phyloP scores from a whole-genome alignment of 2,888 invertebrate species.

The Taenaris catops region DNA sequence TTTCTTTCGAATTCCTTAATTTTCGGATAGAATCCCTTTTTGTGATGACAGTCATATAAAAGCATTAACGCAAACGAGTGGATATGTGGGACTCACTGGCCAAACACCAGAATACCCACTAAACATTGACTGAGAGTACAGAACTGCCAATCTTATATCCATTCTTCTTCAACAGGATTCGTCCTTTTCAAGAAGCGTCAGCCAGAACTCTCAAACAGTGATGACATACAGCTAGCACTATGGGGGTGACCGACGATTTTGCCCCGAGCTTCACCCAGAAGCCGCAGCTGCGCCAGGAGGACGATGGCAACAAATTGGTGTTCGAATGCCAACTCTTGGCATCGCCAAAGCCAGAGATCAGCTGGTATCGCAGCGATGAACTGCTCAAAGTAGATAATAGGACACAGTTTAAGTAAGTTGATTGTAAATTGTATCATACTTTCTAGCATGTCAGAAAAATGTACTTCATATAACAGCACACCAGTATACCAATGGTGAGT shows the following conservation, averaged over 20 bases:
- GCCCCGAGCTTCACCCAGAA: slow-evolving; percentile 99
- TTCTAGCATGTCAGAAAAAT: no score
- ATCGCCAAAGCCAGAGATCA: slow-evolving; percentile 93
- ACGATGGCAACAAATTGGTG: slow-evolving; percentile 96
- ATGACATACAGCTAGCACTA: slow-evolving; percentile 70
- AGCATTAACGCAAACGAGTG: no score
- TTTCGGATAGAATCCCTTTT: no score
- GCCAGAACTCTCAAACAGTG: slow-evolving; percentile 46
- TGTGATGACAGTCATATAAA: no score
- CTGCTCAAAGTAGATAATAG: slow-evolving; percentile 90
- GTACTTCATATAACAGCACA: no score
- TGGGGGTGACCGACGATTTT: slow-evolving; percentile 96
- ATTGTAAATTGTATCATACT: no score
- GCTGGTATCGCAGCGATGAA: slow-evolving; percentile 95
- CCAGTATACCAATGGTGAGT: no score
- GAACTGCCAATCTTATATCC: slow-evolving; percentile 9
- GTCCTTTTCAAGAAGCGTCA: slow-evolving; percentile 29
- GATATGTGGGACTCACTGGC: no score
- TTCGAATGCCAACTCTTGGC: slow-evolving; percentile 96
- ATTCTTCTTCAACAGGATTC: slow-evolving; percentile 34
- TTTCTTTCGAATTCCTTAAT: no score
- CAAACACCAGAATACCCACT: no score
- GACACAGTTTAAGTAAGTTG: slow-evolving; percentile 88
- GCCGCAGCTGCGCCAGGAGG: slow-evolving; percentile 97
- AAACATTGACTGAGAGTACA: no score